Conservation (phyloP, 2,113 vertebrate genomes). For the Marmota flaviventris region DNA sequence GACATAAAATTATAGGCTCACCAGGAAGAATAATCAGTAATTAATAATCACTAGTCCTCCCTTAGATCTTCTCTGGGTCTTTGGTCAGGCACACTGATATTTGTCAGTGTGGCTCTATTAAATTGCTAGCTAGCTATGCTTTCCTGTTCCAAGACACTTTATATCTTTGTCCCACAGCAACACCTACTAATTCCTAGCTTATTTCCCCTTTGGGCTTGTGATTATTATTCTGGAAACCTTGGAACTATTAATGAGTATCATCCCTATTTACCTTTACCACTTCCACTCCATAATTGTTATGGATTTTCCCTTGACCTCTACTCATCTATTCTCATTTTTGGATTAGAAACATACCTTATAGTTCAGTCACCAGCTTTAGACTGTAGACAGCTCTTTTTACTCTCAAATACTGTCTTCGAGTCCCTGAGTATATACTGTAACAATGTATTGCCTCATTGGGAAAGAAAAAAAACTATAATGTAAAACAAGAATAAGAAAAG, state of each 20-base stretch:
- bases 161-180: background rate
- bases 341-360: background rate
- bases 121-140: background rate
- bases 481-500: background rate
- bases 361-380: background rate
- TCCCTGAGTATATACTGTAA: background rate
- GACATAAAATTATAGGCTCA: background rate
- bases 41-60: background rate
- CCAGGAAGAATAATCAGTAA: background rate
- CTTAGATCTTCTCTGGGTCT: background rate
- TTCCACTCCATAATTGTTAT: background rate
- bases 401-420: background rate
- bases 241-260: background rate
- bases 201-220: background rate
- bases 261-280: background rate
- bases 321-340: background rate
- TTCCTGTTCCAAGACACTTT: background rate
- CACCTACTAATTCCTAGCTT: background rate
- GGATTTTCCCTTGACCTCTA: background rate
- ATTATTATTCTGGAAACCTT: background rate
- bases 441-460: background rate
- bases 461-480: background rate
- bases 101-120: fast-evolving
- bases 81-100: background rate
- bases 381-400: background rate